Evolutionary conservation across 2,113 vertebrate species (phyloP), one percentile per base, ranked within the genome.

Genomic region (Tachysurus vachellii): DNA sequence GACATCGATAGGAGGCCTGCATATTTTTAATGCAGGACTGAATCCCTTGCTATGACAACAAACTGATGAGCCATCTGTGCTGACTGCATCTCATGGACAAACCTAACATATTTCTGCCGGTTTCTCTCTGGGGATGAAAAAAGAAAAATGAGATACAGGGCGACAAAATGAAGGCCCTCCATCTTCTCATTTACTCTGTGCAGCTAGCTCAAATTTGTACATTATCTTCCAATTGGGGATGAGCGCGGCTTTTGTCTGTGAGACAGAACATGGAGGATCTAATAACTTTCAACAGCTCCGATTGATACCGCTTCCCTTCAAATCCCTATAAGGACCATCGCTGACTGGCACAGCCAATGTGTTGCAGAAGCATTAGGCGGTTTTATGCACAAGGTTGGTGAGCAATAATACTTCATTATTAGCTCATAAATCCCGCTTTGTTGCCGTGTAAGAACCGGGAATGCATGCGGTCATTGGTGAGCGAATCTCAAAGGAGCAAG

Each of bases 101-200:
- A 82, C 86, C 85, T 80, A 85, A 59, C 88, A 85, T 87, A 88
- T 88, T 85, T 89, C 71, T 85, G 53, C 42, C 82, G 68, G 75
- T 81, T 71, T 86, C 70, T 56, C 86, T 87, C 82, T 89, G 36
- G 83, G 70, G 81, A 82, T 47, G 85, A 81, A 84, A 84, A 84
- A 44, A 87, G 31, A 62, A 85, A 88, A 89, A 85, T 56, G 75
- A 87, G 56, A 66, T 59, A 73, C 53, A 62, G 54, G 50, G 73
- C 82, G 84, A 83, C 23, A 28, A 88, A 90, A 90, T 86, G 77
- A 90, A 90, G 88, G 75, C 81, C 66, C 71, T 88, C 81, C 87
- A 86, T 86, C 87, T 88, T 90, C 81, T 81, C 62, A 71, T 84
- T 88, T 90, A 86, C 84, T 82, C 83, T 26, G 84, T 75, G 16